Evolutionary conservation across 2,113 vertebrate species (phyloP).

Genomic region (Ia io): DNA sequence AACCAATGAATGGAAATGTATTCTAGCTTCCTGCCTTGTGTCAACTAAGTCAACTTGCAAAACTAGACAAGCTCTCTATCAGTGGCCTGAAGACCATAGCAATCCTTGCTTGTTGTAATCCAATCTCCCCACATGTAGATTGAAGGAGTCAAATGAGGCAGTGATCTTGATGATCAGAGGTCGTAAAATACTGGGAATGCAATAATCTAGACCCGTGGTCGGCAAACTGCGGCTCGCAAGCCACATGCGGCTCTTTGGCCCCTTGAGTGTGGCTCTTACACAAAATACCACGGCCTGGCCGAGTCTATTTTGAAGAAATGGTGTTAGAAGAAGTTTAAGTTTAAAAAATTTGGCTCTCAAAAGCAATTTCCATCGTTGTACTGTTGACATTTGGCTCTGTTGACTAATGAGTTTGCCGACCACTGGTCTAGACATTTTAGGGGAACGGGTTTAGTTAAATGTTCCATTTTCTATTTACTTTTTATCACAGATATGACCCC

Average conservation of each 20-base stretch:
- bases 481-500: not conserved
- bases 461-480: not conserved
- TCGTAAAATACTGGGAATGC: not conserved
- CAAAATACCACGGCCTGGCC: no score
- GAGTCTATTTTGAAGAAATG: no score
- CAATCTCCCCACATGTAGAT: not conserved
- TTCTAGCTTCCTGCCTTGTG: slow-evolving; percentile 54
- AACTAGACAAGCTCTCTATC: slow-evolving; percentile 29
- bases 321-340: no score
- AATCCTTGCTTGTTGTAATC: not conserved
- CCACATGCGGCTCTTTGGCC: no score
- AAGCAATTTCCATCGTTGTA: no score
- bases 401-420: no score
- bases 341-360: no score
- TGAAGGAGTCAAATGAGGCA: not conserved
- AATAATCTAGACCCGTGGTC: no score
- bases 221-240: no score
- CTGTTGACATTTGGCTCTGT: no score
- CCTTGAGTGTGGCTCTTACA: no score
- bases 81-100: slow-evolving; percentile 28
- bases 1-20: slow-evolving; percentile 70
- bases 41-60: slow-evolving; percentile 35
- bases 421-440: not conserved
- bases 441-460: not conserved
- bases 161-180: not conserved